Evolutionary conservation across 2,113 vertebrate genomes (phyloP).

Genomic region (Heteronetta atricapilla): DNA sequence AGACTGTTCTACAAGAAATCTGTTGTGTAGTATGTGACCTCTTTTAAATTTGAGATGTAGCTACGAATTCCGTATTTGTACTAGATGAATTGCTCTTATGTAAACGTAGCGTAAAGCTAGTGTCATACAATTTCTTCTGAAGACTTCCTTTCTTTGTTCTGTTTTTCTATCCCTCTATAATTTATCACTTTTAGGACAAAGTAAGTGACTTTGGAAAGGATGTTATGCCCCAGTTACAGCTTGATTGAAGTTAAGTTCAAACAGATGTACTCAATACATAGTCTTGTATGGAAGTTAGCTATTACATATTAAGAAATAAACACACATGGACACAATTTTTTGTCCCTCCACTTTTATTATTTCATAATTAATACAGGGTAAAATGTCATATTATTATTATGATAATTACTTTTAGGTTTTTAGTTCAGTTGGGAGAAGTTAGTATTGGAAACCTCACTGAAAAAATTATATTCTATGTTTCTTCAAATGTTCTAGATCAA

Average conservation of each 20-base stretch:
- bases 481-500: not conserved
- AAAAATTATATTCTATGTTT: not conserved
- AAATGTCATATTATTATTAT: not conserved
- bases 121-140: constrained; percentile 35
- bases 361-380: not conserved
- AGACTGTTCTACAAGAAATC: constrained; percentile 69
- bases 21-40: constrained; percentile 60
- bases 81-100: constrained; percentile 28
- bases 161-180: constrained; percentile 3
- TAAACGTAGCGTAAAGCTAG: constrained; percentile 13
- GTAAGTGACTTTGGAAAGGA: constrained; percentile 1
- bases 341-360: not conserved
- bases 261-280: not conserved
- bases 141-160: constrained; percentile 1
- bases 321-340: not conserved
- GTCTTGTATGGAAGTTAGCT: not conserved
- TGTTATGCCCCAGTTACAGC: not conserved
- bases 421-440: not conserved
- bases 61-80: constrained; percentile 43
- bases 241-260: constrained; percentile 22
- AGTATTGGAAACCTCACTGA: not conserved
- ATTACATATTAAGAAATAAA: not conserved
- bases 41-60: constrained; percentile 52
- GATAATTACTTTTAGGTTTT: not conserved
- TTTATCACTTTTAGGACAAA: constrained; percentile 22